phyloP scores from a whole-genome alignment of 2,113 vertebrate genomes.

The Corythoichthys haematopterus region DNA sequence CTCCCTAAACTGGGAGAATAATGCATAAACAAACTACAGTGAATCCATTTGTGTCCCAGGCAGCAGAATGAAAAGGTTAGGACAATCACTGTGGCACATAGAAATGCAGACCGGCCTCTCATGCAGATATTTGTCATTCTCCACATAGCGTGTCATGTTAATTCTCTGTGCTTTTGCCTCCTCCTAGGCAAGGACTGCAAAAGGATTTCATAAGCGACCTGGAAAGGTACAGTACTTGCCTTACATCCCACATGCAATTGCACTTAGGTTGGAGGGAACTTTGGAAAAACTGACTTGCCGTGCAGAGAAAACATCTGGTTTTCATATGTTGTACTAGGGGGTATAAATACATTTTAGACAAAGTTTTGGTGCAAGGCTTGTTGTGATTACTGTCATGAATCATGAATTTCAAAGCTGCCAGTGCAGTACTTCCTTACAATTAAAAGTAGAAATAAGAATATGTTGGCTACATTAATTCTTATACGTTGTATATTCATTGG shows the following conservation, averaged over 20 bases:
- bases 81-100: conserved; percentile 11
- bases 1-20: not conserved
- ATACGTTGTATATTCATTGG: not conserved
- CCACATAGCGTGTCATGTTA: conserved; percentile 5
- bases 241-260: conserved; percentile 15
- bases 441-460: not conserved
- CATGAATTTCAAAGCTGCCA: conserved; percentile 23
- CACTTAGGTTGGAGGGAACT: conserved; percentile 39
- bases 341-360: conserved; percentile 46
- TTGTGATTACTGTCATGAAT: conserved; percentile 40
- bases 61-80: conserved; percentile 27
- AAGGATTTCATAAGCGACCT: conserved; percentile 81
- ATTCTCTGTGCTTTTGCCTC: conserved; percentile 30
- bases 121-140: conserved; percentile 9
- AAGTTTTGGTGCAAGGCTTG: conserved; percentile 33
- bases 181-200: conserved; percentile 51
- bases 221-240: conserved; percentile 86
- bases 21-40: not conserved
- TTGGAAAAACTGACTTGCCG: conserved; percentile 27
- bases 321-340: conserved; percentile 48
- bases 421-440: conserved; percentile 19
- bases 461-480: not conserved
- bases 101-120: conserved; percentile 4
- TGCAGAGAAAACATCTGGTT: conserved; percentile 61
- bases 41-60: conserved; percentile 5